Evolutionary conservation across 2,888 invertebrate genomes (phyloP).

Genomic region (Alloscopus bannaensis): DNA sequence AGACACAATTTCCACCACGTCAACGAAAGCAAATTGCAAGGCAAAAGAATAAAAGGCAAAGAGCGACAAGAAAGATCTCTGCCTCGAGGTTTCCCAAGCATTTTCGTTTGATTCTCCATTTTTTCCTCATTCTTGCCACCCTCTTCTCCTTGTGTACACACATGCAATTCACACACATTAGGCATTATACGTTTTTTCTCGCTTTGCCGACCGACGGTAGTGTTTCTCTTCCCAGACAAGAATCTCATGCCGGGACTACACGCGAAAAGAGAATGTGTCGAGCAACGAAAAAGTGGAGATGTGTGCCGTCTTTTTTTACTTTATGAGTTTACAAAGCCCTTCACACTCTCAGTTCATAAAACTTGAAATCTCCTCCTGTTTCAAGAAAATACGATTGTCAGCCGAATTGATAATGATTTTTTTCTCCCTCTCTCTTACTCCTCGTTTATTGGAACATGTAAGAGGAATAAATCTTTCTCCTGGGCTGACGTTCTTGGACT

Average conservation of each 20-base stretch:
- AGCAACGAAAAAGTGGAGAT: conserved; percentile 8
- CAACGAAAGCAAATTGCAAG: not conserved
- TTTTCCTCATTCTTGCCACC: not conserved
- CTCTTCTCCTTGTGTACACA: no score
- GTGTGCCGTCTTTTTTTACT: conserved; percentile 19
- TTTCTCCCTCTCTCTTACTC: no score
- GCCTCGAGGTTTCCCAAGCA: conserved; percentile 15
- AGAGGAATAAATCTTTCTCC: conserved; percentile 57
- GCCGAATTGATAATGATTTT: conserved; percentile 60
- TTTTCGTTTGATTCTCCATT: conserved; percentile 15
- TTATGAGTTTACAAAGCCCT: conserved; percentile 56
- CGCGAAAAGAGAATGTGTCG: no score
- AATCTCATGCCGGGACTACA: no score
- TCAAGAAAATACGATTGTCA: conserved; percentile 59
- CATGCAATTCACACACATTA: no score
- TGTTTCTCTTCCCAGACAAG: no score
- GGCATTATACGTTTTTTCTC: no score
- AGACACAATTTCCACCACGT: not conserved
- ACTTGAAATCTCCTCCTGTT: conserved; percentile 50
- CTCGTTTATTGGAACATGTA: conserved; percentile 61
- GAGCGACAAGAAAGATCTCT: no score
- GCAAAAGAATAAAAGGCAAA: no score
- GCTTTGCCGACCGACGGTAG: no score
- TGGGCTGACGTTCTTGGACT: conserved; percentile 60
- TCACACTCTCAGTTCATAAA: conserved; percentile 60